Base-by-base conservation (phyloP, 1,140 invertebrate genomes). In the Sminthurides bifidus region DNA sequence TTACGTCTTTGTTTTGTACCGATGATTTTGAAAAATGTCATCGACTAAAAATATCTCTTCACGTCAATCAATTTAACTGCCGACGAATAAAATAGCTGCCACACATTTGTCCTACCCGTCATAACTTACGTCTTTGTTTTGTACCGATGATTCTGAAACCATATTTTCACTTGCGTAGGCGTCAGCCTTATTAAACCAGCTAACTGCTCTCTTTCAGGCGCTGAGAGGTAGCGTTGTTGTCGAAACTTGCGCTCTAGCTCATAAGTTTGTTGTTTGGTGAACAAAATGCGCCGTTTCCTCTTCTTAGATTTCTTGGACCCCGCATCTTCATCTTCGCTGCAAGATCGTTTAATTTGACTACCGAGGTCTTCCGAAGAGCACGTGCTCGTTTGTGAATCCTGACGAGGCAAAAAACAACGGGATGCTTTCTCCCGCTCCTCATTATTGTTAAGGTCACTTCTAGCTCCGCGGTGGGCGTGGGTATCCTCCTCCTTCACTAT, bases 261-360 rank as follows among this genome's bases (percentile, higher is more conserved):
- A 70, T 86, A 94, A 0, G 93, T 97, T 71, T 99, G 95, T 0
- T 88, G 84, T 72, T 98, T 97, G n/a, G 92, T 96, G 70, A 99
- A 99, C 0, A 99, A 76, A 0, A 98, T 93, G 0, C 96, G 79
- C 38, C 95, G 79, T 72, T 98, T 98, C 30, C 95, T 77, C 68
- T 96, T 96, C 72, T 95, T 93, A 57, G 57, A 51, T 24, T 45
- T 26, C 27, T 49, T 52, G 24, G 52, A 43, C 15, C 49, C 55
- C 37, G 17, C 30, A 26, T 57, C 48, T n/a, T 57, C 55, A 35
- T 57, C 55, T 15, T 57, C 55, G 35, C 30, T 33, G n/a, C 14
- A 27, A 33, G n/a, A n/a, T n/a, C n/a, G n/a, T n/a, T n/a, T n/a
- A n/a, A n/a, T n/a, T 21, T 43, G 6, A 21, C 35, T 57, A 14